Evolutionary conservation across 2,113 vertebrate genomes (phyloP).

Genomic region (Thinocorus orbignyianus): DNA sequence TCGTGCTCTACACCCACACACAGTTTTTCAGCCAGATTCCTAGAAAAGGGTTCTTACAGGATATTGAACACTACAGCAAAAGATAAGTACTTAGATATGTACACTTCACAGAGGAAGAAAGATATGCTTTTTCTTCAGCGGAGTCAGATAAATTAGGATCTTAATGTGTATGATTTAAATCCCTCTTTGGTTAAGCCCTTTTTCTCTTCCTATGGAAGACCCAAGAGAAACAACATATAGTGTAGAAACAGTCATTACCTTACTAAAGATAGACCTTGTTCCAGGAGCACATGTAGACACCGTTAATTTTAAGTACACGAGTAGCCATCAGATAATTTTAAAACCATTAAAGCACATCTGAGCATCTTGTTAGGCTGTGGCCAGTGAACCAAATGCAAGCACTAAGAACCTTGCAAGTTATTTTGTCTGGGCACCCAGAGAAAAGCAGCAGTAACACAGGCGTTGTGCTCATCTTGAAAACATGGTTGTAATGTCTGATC

Average conservation of each 20-base stretch:
- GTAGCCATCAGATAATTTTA: neutral
- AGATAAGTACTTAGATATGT: neutral
- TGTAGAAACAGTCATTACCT: neutral
- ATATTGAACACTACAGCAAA: neutral
- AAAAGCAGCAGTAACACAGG: neutral
- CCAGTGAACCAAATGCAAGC: neutral
- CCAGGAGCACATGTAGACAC: rapidly evolving
- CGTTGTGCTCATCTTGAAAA: neutral
- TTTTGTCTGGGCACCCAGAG: neutral
- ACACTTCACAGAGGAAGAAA: neutral
- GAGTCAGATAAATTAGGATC: neutral
- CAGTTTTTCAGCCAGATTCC: neutral
- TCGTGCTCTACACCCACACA: neutral
- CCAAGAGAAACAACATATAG: neutral
- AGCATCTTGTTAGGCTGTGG: neutral
- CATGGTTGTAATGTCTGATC: neutral
- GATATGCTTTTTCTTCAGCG: neutral
- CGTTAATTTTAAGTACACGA: neutral
- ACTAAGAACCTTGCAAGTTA: neutral
- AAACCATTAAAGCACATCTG: neutral
- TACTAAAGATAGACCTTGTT: neutral
- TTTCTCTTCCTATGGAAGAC: neutral
- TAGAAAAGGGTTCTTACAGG: neutral
- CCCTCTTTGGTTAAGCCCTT: neutral
- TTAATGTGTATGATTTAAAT: neutral